Conservation (phyloP, 2,797 vertebrate species). For the Pachyuromys duprasi region DNA sequence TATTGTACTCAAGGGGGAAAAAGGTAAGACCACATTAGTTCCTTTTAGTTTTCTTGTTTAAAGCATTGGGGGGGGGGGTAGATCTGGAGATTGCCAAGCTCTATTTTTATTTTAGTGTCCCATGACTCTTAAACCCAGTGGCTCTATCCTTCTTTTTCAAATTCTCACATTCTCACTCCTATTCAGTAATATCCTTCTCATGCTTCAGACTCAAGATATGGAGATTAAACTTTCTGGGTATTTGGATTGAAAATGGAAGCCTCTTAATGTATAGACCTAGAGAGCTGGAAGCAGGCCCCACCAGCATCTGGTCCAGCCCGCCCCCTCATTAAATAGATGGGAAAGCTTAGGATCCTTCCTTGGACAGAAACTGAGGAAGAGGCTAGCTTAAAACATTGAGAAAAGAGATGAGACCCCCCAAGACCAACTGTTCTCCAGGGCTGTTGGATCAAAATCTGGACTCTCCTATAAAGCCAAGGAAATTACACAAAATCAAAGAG, state of each 20-base stretch:
- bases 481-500: conserved; percentile 14
- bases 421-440: neutral
- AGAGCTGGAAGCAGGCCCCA: conserved; percentile 39
- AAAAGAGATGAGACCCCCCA: neutral
- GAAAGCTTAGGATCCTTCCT: neutral
- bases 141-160: neutral
- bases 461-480: neutral
- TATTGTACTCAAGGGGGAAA: conserved; percentile 31
- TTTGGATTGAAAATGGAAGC: conserved; percentile 66
- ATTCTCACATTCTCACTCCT: conserved; percentile 26
- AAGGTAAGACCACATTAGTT: neutral
- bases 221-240: conserved; percentile 31
- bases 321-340: neutral
- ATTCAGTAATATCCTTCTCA: neutral
- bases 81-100: neutral
- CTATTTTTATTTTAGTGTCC: conserved; percentile 37
- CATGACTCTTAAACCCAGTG: conserved; percentile 11
- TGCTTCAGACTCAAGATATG: conserved; percentile 7
- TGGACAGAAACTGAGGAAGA: neutral
- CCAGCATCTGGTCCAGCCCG: neutral
- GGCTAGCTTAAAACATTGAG: neutral
- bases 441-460: neutral
- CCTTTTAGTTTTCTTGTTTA: conserved; percentile 32
- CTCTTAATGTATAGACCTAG: conserved; percentile 42
- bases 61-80: neutral